Base-by-base conservation (phyloP, 2,888 invertebrate genomes). In the Lissonota sp. region DNA sequence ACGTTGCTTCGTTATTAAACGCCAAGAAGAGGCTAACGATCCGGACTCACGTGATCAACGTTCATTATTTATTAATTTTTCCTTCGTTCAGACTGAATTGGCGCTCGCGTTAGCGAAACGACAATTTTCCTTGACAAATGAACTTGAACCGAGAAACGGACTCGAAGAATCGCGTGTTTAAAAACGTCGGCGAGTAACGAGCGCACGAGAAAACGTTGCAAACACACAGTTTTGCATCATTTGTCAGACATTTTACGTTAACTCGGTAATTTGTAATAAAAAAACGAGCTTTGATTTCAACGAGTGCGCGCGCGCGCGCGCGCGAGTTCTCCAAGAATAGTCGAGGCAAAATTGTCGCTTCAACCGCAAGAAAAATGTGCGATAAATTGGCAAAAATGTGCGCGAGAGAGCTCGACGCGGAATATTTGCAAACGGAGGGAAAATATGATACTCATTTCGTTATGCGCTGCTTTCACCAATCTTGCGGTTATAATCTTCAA, bases 391-490 rank as follows among this genome's bases (percentile, higher is more conserved):
- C 37, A 64, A 79, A 58, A n/a, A 37, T 37, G 37, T n/a, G 69
- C 39, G 14, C 8, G 16, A n/a, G 53, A n/a, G 44, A 37, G n/a
- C 4, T 26, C 16, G 6, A 10, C 37, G 26, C 16, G 40, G 58
- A 26, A 26, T 26, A 26, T 26, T 26, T 26, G 26, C 26, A 26
- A 49, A 57, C 49, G 73, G 14, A 39, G 49, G 53, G 16, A 62
- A 26, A 26, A 26, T 26, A 80, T 46, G 74, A 70, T 39, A 58
- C 44, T 75, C 60, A 63, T 71, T 80, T 75, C 66, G 71, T 71
- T 76, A 57, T 40, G 39, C 5, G 53, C 51, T 71, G 71, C 80
- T 80, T 80, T 80, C 80, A 76, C 80, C 80, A 72, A 80, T 76
- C 75, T 80, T 72, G 80, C 62, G 80, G 75, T 80, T 80, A 55